Evolutionary conservation across 2,888 invertebrate genomes (phyloP), one percentile per base, ranked within the genome.

Genomic region (Pyrocoelia pectoralis): DNA sequence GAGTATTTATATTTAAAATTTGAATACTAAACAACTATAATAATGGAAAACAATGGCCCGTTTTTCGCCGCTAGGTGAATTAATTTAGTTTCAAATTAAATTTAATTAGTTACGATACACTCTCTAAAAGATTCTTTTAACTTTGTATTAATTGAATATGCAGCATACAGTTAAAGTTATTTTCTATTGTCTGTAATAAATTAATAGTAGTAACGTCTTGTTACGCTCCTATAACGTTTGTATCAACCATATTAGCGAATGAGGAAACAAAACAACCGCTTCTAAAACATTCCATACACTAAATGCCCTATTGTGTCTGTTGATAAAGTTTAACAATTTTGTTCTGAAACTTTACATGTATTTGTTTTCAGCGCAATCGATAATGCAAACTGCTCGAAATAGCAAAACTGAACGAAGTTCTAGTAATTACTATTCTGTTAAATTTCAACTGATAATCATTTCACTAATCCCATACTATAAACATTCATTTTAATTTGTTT

Each of bases 251-350:
- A 13, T 43, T 43, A 13, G 14, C 41, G 14, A 13, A 13, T 8
- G 8, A 43, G 13, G 41, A 43, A 33, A 33, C 15, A 15, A 43
- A 43, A 43, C 41, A 8, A 43, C 41, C 41, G 41, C 41, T 15
- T 43, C 41, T 15, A 43, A 13, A 43, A 43, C 41, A 43, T 43
- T 43, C 13, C 41, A 43, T 15, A 43, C 15, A 15, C 41, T 13
- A 43, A 43, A 43, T 13, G 13, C 15, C 13, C 41, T 13, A 43
- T 43, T 43, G 15, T 43, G 41, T 15, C 15, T 43, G 41, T 43
- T 43, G 41, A 15, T 43, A 43, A 43, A 43, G 14, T 43, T 43
- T 43, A 43, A 13, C 41, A 43, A 15, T 43, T 43, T 43, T 43
- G 41, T 43, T 43, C 8, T 15, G 15, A 43, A 43, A 43, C 41